phyloP scores from a whole-genome alignment of 2,888 invertebrate genomes.

The Laspeyria flexula region DNA sequence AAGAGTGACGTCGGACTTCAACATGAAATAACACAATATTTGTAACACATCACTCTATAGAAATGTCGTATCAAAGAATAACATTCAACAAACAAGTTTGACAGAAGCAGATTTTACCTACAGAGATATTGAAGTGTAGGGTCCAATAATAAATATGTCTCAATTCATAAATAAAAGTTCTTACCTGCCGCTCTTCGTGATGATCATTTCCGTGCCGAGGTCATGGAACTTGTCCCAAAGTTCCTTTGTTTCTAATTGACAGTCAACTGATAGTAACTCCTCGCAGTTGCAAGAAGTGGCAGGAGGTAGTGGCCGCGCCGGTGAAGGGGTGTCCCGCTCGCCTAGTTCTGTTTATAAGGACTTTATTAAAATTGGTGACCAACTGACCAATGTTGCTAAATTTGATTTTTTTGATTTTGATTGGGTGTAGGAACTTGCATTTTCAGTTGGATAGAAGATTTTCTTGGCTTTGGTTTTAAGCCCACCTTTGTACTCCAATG shows the following conservation, averaged over 20 bases:
- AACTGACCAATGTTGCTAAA: no score
- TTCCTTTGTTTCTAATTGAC: conserved; percentile 97
- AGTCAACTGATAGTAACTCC: conserved; percentile 93
- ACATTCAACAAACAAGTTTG: no score
- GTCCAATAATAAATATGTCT: background rate
- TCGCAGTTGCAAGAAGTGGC: conserved; percentile 92
- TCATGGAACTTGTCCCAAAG: conserved; percentile 98
- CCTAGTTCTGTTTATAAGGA: conserved; percentile 68
- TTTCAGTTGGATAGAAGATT: no score
- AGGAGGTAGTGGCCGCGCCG: conserved; percentile 73
- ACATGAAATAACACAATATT: no score
- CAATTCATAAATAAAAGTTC: conserved; percentile 33
- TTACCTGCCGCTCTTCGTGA: conserved; percentile 98
- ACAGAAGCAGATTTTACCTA: conserved; percentile 11
- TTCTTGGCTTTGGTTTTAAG: no score
- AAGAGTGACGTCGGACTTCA: no score
- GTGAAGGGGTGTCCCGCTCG: conserved; percentile 81
- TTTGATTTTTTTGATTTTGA: no score
- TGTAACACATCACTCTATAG: no score
- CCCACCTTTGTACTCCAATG: no score
- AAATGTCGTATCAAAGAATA: no score
- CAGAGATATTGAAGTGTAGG: background rate
- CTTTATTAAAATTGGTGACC: background rate
- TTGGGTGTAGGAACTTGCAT: no score
- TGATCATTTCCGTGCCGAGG: conserved; percentile 98